phyloP scores from a whole-genome alignment of 2,888 invertebrate genomes.

The Pristionchus maxplancki region DNA sequence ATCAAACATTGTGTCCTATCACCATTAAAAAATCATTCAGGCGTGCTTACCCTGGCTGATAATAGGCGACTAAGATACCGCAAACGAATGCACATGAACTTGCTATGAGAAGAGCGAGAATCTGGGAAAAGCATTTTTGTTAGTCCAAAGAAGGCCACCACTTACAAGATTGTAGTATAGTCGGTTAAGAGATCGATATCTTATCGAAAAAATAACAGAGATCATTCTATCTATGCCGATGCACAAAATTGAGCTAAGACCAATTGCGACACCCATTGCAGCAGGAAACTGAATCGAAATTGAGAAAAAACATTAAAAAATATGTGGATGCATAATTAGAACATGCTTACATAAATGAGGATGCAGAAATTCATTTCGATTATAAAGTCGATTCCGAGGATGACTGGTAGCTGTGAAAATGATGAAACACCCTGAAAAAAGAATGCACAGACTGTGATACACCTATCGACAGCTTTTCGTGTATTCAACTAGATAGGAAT shows the following conservation, averaged over 20 bases:
- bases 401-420: no score
- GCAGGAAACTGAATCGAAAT: no score
- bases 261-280: not conserved
- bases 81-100: not conserved
- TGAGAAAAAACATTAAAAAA: no score
- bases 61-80: not conserved
- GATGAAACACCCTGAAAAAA: no score
- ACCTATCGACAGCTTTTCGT: no score
- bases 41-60: not conserved
- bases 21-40: no score
- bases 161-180: not conserved
- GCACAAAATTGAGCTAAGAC: not conserved
- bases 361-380: no score
- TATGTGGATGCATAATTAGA: no score
- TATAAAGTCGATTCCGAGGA: no score
- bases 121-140: not conserved
- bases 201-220: not conserved
- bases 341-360: no score
- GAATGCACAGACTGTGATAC: no score
- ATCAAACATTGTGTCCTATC: not conserved
- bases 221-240: not conserved
- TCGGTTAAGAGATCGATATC: not conserved
- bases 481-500: no score
- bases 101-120: not conserved
- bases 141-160: not conserved